Evolutionary conservation across 2,113 vertebrate species (phyloP), one percentile per base, ranked within the genome.

Genomic region (Coptodon bakossiorum): DNA sequence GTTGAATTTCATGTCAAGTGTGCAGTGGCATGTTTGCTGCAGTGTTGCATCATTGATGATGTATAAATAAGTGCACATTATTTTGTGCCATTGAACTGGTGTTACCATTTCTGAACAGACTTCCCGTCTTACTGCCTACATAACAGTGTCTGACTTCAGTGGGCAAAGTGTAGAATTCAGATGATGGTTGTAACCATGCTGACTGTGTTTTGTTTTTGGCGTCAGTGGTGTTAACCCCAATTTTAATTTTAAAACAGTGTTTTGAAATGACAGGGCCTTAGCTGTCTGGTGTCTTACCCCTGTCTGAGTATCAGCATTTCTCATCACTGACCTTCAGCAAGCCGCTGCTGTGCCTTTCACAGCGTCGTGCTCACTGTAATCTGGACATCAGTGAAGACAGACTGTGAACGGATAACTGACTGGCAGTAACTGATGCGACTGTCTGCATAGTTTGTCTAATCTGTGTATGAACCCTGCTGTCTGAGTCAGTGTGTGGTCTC

Each of bases 371-470:
- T 66, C 3, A 13, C 80, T 59, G 3, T 80, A 92, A 95, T 88
- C 90, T 48, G 81, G 81, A 82, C 82, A 89, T 86, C 90, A 88
- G 36, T 38, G 88, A 90, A 81, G 63, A 90, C 56, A 43, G 88
- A 59, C 53, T n/a, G 68, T 48, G 90, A 89, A 94, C 63, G 88
- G 59, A 81, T 84, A 61, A 68, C 85, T 78, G 88, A 66, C 83
- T 6, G 90, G 31, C 66, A 90, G 90, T 86, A 89, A 95, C 90
- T 81, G 88, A 92, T 93, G 91, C 8, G 13, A 27, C 71, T 79
- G 90, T 93, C 92, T 93, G 89, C 92, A 88, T 91, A 90, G 88
- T 94, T 95, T 88, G 89, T 94, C 93, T 96, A 94, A 96, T 93
- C 88, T 93, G 52, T n/a, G 85, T 59, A 63, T 94, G 87, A 83